phyloP scores from a whole-genome alignment of 2,888 invertebrate species.

The Apoda limacodes region DNA sequence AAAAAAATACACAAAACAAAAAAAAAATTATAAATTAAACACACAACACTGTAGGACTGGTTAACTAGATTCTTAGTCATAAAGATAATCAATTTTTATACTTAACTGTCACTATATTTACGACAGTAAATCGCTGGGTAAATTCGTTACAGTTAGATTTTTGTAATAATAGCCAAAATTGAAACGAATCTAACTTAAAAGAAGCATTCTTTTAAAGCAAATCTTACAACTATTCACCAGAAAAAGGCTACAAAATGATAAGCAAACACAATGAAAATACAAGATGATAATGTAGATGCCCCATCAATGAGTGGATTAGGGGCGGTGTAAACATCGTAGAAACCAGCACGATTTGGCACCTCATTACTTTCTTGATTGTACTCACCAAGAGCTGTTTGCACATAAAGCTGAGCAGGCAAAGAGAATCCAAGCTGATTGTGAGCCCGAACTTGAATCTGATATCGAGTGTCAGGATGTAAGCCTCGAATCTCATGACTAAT shows the following conservation, averaged over 20 bases:
- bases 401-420: slow-evolving; percentile 78
- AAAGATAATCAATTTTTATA: too few relatives aligned
- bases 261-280: slow-evolving; percentile 39
- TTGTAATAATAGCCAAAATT: slow-evolving; percentile 26
- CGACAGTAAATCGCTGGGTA: too few relatives aligned
- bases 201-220: slow-evolving; percentile 5
- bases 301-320: slow-evolving; percentile 41
- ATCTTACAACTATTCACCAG: background rate
- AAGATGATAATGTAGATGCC: slow-evolving; percentile 35
- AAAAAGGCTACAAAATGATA: too few relatives aligned
- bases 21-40: too few relatives aligned
- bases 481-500: slow-evolving; percentile 75
- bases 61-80: too few relatives aligned
- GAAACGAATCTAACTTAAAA: slow-evolving; percentile 17
- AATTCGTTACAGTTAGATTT: too few relatives aligned
- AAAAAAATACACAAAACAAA: too few relatives aligned
- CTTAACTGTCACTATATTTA: too few relatives aligned
- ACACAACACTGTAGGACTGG: too few relatives aligned
- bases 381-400: slow-evolving; percentile 93
- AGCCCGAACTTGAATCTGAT: slow-evolving; percentile 86
- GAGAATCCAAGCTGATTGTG: slow-evolving; percentile 89
- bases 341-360: slow-evolving; percentile 54
- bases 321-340: slow-evolving; percentile 62
- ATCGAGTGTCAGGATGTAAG: slow-evolving; percentile 82
- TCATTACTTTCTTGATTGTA: slow-evolving; percentile 63